Conservation (phyloP, 2,888 invertebrate species). For the Tetranychus piercei region DNA sequence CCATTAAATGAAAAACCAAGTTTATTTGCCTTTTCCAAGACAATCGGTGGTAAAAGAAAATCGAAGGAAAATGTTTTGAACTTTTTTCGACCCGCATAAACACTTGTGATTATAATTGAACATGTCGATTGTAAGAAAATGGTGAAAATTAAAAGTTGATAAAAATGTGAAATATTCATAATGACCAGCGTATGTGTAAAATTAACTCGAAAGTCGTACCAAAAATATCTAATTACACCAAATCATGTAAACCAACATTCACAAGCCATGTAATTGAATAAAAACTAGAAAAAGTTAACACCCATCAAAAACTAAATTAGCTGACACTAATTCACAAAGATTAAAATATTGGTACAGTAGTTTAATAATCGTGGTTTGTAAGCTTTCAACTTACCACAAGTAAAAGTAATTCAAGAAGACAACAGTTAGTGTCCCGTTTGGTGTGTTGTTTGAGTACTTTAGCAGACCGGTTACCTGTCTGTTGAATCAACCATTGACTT, state of each 20-base stretch:
- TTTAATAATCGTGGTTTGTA: too few relatives aligned
- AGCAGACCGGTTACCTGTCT: not conserved
- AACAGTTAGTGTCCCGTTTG: not conserved
- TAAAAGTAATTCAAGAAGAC: not conserved
- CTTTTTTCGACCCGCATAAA: conserved; percentile 22
- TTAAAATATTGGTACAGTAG: not conserved
- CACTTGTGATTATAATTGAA: conserved; percentile 22
- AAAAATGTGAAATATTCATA: not conserved
- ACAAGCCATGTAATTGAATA: not conserved
- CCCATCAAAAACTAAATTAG: not conserved
- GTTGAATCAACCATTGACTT: not conserved
- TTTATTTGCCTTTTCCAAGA: conserved; percentile 19
- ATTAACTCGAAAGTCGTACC: not conserved
- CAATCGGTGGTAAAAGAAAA: conserved; percentile 19
- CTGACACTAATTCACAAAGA: not conserved
- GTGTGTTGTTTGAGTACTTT: not conserved
- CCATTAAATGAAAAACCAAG: conserved; percentile 15
- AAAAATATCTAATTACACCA: not conserved
- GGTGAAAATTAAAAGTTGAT: not conserved
- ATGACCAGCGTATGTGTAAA: not conserved
- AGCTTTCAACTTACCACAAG: not conserved
- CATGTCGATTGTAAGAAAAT: not conserved
- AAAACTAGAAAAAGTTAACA: not conserved
- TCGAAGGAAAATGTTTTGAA: conserved; percentile 21
- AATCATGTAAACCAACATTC: not conserved